These are phyloP conservation scores for Lucilia cuprina DNA, from an alignment of 1,140 invertebrate genomes.

Conservation along the genomic window DNA sequence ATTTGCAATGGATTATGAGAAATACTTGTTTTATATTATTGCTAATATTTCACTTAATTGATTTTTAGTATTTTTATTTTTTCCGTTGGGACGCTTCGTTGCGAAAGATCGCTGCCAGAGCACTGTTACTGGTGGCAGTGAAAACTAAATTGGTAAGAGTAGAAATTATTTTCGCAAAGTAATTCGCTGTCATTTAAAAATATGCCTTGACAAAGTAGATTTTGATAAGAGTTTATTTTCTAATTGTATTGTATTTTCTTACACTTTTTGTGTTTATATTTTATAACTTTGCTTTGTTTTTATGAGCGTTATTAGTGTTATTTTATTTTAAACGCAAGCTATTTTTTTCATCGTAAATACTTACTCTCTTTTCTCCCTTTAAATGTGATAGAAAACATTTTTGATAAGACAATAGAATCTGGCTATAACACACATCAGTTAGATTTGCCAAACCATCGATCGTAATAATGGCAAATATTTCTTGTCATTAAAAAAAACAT, in stretches of 20 bases:
- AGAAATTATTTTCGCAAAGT: background rate
- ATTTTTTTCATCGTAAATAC: background rate
- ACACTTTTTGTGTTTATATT: conserved; percentile 3
- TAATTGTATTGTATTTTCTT: conserved; percentile 25
- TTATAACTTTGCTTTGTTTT: conserved; percentile 25
- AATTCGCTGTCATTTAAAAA: background rate
- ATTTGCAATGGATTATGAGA: too few relatives aligned
- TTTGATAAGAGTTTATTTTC: conserved; percentile 32
- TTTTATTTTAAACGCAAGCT: background rate
- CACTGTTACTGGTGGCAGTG: conserved; percentile 4
- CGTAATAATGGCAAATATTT: background rate
- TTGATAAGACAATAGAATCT: conserved; percentile 2
- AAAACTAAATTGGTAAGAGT: background rate
- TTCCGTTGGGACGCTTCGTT: background rate
- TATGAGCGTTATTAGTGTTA: background rate
- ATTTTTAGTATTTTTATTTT: background rate
- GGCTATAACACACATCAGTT: background rate
- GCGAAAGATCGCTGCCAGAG: background rate
- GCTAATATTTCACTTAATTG: conserved; percentile 2
- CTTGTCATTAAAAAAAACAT: too few relatives aligned
- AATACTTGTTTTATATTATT: background rate
- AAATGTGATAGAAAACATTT: background rate
- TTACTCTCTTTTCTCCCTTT: background rate
- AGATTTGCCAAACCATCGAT: background rate
- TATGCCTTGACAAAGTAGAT: conserved; percentile 9